Evolutionary conservation across 2,888 invertebrate species (phyloP), one percentile per base, ranked within the genome.

Genomic region (Anthrax anthrax): DNA sequence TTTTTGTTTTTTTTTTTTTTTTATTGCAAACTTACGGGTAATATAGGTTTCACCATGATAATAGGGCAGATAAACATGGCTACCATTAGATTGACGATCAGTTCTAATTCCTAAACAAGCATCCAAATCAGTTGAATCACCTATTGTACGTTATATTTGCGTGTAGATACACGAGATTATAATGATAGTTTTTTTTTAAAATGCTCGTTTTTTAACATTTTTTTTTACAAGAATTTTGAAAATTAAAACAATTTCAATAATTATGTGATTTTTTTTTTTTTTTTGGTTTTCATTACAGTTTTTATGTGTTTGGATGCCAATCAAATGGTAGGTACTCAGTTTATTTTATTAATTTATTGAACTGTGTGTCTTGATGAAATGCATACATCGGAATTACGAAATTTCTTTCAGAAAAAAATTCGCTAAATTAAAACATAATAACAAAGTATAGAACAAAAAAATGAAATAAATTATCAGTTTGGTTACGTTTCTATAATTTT

Each of bases 21-120:
- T n/a, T n/a, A n/a, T n/a, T n/a, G n/a, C n/a, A n/a, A 67, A 84
- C 84, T 84, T 84, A 84, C 84, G 77, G 70, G 78, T 79, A 64
- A 80, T 76, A 70, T 80, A 76, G 71, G 78, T 77, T 72, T 81
- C 80, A 71, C 84, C 84, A 73, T 81, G 82, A 78, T 80, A 84
- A 78, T 81, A 84, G 64, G 84, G 84, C 69, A 84, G 79, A 72
- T 83, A 83, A 73, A 84, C 77, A 72, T 84, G 84, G 69, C 79
- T 81, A 70, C 81, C 80, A 70, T 81, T 78, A 64, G 76, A 73
- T 61, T 80, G 80, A 68, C 77, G 78, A 68, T 81, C 82, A 71
- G 75, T 79, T 66, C 78, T 74, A 66, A 76, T 58, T 59, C 62
- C 64, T 57, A 62, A 63, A 60, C 62, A 61, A 50, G 60, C 57